These are phyloP conservation scores for Philaethria dido DNA, from an alignment of 2,888 invertebrate genomes.

Conservation along the genomic window DNA sequence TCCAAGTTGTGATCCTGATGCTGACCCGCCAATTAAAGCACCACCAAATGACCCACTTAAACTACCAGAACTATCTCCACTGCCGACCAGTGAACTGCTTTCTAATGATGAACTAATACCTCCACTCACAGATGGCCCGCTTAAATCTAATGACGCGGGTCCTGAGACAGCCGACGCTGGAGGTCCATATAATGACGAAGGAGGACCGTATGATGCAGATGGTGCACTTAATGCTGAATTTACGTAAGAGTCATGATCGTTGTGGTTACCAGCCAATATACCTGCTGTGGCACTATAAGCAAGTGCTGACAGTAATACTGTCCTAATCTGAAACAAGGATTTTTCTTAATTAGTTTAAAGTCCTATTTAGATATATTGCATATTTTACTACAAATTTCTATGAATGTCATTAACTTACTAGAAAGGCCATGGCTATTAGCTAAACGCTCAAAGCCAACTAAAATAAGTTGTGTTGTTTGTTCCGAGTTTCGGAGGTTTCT, in stretches of 20 bases:
- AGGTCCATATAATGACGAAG: conserved; percentile 64
- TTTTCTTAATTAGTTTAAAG: conserved; percentile 23
- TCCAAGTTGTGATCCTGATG: conserved; percentile 21
- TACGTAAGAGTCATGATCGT: conserved; percentile 65
- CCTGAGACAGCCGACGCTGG: conserved; percentile 49
- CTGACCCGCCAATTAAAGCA: conserved; percentile 22
- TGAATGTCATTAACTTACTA: conserved; percentile 67
- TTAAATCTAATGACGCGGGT: conserved; percentile 35
- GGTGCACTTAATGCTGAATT: conserved; percentile 66
- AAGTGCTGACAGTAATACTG: conserved; percentile 66
- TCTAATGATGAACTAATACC: background rate
- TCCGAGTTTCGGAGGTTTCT: conserved; percentile 70
- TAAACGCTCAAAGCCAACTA: conserved; percentile 78
- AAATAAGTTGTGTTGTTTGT: conserved; percentile 70
- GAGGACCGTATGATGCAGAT: conserved; percentile 69
- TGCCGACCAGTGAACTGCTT: background rate
- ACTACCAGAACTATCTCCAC: conserved; percentile 1
- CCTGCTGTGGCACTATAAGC: conserved; percentile 68
- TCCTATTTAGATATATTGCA: conserved; percentile 11
- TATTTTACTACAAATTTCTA: conserved; percentile 19
- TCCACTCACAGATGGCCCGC: conserved; percentile 22
- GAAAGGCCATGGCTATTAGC: conserved; percentile 82
- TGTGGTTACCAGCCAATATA: conserved; percentile 53
- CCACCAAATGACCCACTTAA: background rate
- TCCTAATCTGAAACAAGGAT: conserved; percentile 69